These are phyloP conservation scores for Rhimphoctona megacephalus DNA, from an alignment of 2,888 invertebrate genomes.

Conservation along the genomic window DNA sequence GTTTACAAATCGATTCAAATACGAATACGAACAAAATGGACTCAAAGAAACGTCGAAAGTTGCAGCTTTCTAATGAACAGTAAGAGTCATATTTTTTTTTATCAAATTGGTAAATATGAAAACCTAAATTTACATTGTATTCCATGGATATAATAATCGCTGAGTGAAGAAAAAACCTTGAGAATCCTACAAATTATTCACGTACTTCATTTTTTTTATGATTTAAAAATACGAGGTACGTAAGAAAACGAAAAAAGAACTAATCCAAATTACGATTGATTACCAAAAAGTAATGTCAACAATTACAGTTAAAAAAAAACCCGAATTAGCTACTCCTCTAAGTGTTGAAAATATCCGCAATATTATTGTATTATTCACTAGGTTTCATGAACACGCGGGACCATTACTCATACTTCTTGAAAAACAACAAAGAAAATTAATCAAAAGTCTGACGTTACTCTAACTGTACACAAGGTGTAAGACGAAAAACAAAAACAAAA, in stretches of 20 bases:
- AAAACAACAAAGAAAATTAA: not conserved
- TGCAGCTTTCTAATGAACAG: not conserved
- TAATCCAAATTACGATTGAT: not conserved
- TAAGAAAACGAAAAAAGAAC: not conserved
- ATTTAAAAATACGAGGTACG: not conserved
- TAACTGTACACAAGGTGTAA: not conserved
- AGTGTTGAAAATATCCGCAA: not conserved
- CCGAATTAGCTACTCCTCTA: not conserved
- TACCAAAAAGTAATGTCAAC: not conserved
- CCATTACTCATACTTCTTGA: not conserved
- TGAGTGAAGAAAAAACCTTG: not conserved
- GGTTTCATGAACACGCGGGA: not conserved
- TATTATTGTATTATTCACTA: not conserved
- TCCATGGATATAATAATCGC: too few species aligned
- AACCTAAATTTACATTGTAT: not conserved
- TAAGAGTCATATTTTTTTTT: not conserved
- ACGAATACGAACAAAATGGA: not conserved
- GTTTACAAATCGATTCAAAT: not conserved
- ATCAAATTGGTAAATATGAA: not conserved
- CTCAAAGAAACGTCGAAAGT: not conserved
- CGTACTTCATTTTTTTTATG: not conserved
- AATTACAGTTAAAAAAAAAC: not conserved
- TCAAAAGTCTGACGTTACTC: not conserved
- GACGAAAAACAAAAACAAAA: not conserved
- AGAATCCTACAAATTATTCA: not conserved